Base-by-base conservation (phyloP, 2,113 vertebrate genomes). In the Carettochelys insculpta region DNA sequence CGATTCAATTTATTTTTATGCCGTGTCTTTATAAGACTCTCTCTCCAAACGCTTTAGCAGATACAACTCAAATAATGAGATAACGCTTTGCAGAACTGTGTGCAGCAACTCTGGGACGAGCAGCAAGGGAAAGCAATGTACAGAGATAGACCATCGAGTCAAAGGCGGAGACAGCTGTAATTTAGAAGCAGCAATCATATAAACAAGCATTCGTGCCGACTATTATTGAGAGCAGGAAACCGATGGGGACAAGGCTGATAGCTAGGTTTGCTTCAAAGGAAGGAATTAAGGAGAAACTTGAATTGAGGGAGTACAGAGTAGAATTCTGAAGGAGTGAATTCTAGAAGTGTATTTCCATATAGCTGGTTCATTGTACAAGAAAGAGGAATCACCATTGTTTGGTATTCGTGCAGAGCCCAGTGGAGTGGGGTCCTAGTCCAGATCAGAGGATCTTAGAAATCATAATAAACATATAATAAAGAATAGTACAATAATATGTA, bases 1-100 rank as follows among this genome's bases (percentile, higher is more conserved):
- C 89, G 0, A 96, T 96, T 97, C 96, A 97, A 97, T 97, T 97
- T 97, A 94, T 96, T 97, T 97, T 97, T 96, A 96, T 97, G 94
- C 93, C 87, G 93, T 88, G 95, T 95, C 95, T 93, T 96, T 96
- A 97, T 95, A 94, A 94, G 92, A 96, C 89, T 88, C 89, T 95
- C 90, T 96, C 94, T 93, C 81, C 96, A 86, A 97, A 96, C 1
- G 93, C 95, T 97, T 96, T 95, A 97, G 95, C 96, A 96, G 96
- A 95, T 96, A 95, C 95, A 97, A 95, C 90, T 92, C 95, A 81
- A 96, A 90, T 96, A 96, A 97, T 96, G 96, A 97, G 96, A 93
- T 96, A 97, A 97, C 88, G 86, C 88, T 97, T 95, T 93, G 89
- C 94, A 92, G 92, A 90, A 94, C 90, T 91, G 94, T 17, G 88